phyloP scores from a whole-genome alignment of 2,888 invertebrate species.

The Cactoblastis cactorum region DNA sequence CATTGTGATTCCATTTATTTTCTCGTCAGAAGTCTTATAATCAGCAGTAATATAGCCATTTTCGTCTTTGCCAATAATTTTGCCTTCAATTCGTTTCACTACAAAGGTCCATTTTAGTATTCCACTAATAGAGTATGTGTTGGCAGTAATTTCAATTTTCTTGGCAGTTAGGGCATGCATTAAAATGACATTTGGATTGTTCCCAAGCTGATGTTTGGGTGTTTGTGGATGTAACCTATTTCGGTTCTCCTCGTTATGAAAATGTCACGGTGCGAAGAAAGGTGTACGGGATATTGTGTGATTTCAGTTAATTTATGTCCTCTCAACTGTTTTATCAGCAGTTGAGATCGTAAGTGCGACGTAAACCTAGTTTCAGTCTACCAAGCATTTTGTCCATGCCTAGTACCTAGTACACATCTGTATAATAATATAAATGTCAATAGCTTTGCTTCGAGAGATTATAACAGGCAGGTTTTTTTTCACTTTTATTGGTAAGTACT shows the following conservation, averaged over 20 bases:
- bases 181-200: conserved; percentile 55
- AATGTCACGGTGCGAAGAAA: conserved; percentile 8
- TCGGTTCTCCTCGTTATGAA: conserved; percentile 15
- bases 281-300: conserved; percentile 1
- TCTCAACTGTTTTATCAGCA: conserved; percentile 3
- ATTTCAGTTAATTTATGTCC: conserved; percentile 2
- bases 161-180: conserved; percentile 27
- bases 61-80: too few relatives aligned
- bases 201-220: conserved; percentile 47
- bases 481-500: too few relatives aligned
- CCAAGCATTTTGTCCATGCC: neutral
- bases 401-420: neutral
- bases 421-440: neutral
- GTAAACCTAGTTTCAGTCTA: neutral
- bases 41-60: too few relatives aligned
- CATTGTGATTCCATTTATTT: too few relatives aligned
- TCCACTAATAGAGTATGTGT: neutral
- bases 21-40: too few relatives aligned
- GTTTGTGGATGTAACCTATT: conserved; percentile 37
- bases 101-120: neutral
- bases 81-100: neutral
- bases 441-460: too few relatives aligned
- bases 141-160: conserved; percentile 20
- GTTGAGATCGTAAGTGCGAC: neutral
- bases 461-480: neutral